Conservation (phyloP, 1,140 invertebrate species). For the Zaprionus nigranus region DNA sequence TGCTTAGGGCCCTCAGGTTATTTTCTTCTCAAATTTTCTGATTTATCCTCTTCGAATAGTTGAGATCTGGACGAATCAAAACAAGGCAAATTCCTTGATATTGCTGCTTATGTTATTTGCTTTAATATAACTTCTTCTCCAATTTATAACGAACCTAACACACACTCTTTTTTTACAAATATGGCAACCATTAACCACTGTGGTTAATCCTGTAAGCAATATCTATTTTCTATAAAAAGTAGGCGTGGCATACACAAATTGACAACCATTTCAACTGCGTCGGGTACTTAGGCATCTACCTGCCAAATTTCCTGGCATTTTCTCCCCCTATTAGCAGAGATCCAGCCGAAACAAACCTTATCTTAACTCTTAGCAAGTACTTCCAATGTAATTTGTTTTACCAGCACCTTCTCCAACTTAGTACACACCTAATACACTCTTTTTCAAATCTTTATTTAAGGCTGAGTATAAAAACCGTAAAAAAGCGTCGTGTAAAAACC, state of each 20-base stretch:
- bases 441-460: not conserved
- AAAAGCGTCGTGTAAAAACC: too few species aligned
- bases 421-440: not conserved
- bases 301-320: not conserved
- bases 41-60: not conserved
- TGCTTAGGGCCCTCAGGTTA: not conserved
- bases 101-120: too few species aligned
- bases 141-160: not conserved
- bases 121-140: too few species aligned
- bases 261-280: not conserved
- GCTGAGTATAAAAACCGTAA: not conserved
- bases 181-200: not conserved
- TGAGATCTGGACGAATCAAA: not conserved
- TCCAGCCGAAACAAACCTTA: too few species aligned
- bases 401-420: too few species aligned
- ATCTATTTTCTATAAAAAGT: not conserved
- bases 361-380: too few species aligned
- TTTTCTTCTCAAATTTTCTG: not conserved
- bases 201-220: not conserved
- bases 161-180: not conserved
- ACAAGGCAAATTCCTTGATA: accelerated
- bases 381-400: too few species aligned
- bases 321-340: not conserved
- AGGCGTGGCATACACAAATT: too few species aligned
- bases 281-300: not conserved